Conservation (phyloP, 2,888 invertebrate genomes). For the Acronicta leporina region DNA sequence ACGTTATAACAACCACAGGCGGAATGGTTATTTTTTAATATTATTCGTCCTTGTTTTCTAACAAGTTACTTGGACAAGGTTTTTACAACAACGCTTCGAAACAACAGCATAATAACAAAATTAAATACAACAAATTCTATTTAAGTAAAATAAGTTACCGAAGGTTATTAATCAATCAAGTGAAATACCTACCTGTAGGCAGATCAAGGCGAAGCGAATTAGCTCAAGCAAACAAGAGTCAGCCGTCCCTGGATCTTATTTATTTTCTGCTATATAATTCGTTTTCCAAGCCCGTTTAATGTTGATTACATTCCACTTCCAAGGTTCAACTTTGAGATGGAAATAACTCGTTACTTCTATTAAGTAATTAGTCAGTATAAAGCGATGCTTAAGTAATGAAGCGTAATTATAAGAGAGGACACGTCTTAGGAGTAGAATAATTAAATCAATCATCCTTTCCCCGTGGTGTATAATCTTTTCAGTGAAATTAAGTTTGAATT, state of each 20-base stretch:
- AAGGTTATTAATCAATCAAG: slow-evolving; percentile 54
- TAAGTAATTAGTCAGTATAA: slow-evolving; percentile 88
- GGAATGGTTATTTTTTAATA: not conserved
- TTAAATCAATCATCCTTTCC: slow-evolving; percentile 87
- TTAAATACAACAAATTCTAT: slow-evolving; percentile 21
- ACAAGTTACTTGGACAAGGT: not conserved
- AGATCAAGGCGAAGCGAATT: slow-evolving; percentile 45
- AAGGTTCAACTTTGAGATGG: slow-evolving; percentile 81
- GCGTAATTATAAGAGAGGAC: slow-evolving; percentile 88
- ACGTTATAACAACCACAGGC: not conserved
- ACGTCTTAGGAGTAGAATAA: slow-evolving; percentile 86
- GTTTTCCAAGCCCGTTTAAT: slow-evolving; percentile 77
- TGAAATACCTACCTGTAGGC: slow-evolving; percentile 48
- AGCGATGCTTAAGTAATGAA: slow-evolving; percentile 88
- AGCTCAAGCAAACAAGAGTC: slow-evolving; percentile 59
- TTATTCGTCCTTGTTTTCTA: no score
- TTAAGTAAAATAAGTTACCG: slow-evolving; percentile 31
- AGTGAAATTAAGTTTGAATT: slow-evolving; percentile 83
- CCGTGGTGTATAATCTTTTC: slow-evolving; percentile 86
- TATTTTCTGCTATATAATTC: slow-evolving; percentile 78
- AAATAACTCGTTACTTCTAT: slow-evolving; percentile 88
- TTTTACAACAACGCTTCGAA: not conserved
- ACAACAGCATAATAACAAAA: slow-evolving; percentile 13
- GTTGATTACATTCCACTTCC: slow-evolving; percentile 82
- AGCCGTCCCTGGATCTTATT: slow-evolving; percentile 71